A percentile compares a stretch with the other conserved stretches of the same genome.
Conservation (phyloP, 2,113 vertebrate species). For the Periophthalmodon schlosseri region DNA sequence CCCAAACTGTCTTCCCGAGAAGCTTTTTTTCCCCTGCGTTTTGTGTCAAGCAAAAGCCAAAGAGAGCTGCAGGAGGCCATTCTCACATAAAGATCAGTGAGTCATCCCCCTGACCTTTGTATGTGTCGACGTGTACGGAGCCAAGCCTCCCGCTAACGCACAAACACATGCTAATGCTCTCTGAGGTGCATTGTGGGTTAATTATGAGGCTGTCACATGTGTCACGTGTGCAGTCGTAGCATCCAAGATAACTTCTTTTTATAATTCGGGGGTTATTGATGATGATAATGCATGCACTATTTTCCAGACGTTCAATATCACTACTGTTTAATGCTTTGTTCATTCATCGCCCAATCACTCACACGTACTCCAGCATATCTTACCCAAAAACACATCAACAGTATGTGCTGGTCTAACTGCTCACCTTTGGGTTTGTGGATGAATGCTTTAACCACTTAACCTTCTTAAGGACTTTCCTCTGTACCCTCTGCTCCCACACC, state of each 20-base stretch:
- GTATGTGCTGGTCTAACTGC: too few relatives aligned
- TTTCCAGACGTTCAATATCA: not conserved
- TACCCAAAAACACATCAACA: too few relatives aligned
- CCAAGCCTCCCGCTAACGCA: constrained; percentile 34
- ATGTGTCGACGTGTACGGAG: constrained; percentile 60
- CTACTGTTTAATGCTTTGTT: not conserved
- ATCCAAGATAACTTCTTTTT: not conserved
- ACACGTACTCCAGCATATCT: too few relatives aligned
- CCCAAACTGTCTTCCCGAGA: constrained; percentile 49
- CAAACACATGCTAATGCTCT: constrained; percentile 12
- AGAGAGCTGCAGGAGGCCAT: constrained; percentile 58
- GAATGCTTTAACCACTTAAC: not conserved
- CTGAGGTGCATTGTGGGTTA: constrained; percentile 33
- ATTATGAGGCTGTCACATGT: not conserved
- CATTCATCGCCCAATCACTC: too few relatives aligned
- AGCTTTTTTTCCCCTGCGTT: constrained; percentile 11
- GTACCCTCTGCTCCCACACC: not conserved
- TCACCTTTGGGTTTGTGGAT: too few relatives aligned
- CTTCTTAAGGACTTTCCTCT: not conserved
- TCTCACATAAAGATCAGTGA: constrained; percentile 74
- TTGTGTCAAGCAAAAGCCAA: constrained; percentile 34
- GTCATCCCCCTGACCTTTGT: constrained; percentile 72
- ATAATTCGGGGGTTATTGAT: not conserved
- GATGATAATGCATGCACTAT: not conserved
- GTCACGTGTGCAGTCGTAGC: constrained; percentile 2